phyloP scores from a whole-genome alignment of 2,888 invertebrate genomes.

The Ectemnius cavifrons region DNA sequence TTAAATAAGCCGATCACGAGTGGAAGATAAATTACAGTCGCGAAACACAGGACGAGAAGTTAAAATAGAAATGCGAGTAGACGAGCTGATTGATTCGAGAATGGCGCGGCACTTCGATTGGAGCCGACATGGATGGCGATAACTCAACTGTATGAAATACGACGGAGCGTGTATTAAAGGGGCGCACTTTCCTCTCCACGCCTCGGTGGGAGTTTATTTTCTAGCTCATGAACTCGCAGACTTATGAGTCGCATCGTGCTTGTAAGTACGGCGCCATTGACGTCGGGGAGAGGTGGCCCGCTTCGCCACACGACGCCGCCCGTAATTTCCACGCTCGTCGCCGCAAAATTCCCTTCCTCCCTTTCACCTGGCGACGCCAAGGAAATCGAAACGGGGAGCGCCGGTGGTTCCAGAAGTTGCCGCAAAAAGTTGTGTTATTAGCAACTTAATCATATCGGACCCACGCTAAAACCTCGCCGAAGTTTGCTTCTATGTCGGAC shows the following conservation, averaged over 20 bases:
- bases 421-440: conserved; percentile 38
- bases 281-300: neutral
- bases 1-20: too few species aligned
- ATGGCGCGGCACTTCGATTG: neutral
- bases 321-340: conserved; percentile 33
- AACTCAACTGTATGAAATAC: neutral
- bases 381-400: conserved; percentile 17
- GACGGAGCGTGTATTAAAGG: neutral
- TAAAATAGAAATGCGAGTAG: too few species aligned
- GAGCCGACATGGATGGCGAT: neutral
- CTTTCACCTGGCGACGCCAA: neutral
- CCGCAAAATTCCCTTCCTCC: too few species aligned
- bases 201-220: conserved; percentile 13
- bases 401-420: conserved; percentile 19
- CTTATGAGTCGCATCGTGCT: conserved; percentile 14
- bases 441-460: conserved; percentile 44
- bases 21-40: too few species aligned
- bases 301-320: neutral
- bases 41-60: too few species aligned
- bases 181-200: neutral
- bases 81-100: too few species aligned
- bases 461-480: conserved; percentile 18
- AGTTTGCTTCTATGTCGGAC: conserved; percentile 11
- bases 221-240: conserved; percentile 16
- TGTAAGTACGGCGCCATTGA: conserved; percentile 1